Conservation (phyloP, 2,888 invertebrate genomes). For the Cerceris ruficornis region DNA sequence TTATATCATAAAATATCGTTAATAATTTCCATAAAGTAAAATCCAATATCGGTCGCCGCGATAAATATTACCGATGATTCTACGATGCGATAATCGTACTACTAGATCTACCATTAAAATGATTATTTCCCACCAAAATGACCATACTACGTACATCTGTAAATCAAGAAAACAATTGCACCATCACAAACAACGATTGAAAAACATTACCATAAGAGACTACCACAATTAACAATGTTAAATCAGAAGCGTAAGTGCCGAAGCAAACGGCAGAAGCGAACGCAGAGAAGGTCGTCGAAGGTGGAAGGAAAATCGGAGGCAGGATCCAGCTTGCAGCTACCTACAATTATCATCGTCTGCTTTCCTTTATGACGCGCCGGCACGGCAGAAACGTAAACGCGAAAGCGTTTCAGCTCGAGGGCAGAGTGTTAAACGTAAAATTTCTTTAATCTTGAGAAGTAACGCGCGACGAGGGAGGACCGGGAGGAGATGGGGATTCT, state of each 20-base stretch:
- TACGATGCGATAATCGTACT: too few relatives aligned
- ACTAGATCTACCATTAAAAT: too few relatives aligned
- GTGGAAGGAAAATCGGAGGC: neutral
- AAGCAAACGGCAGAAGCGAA: neutral
- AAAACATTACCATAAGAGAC: too few relatives aligned
- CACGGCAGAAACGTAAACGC: constrained; percentile 30
- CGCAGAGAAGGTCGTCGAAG: neutral
- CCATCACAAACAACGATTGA: too few relatives aligned
- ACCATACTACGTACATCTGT: too few relatives aligned
- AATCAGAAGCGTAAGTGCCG: neutral
- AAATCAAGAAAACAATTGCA: too few relatives aligned
- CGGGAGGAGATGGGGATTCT: constrained; percentile 46
- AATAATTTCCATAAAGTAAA: neutral
- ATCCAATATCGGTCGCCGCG: too few relatives aligned
- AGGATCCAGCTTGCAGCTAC: neutral
- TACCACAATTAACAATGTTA: neutral
- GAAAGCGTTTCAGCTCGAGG: constrained; percentile 23
- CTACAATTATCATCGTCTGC: constrained; percentile 29
- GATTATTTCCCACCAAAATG: too few relatives aligned
- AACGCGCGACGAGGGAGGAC: constrained; percentile 24
- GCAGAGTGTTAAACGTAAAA: constrained; percentile 39
- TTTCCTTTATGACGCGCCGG: constrained; percentile 15
- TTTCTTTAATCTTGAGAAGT: constrained; percentile 58
- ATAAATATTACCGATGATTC: too few relatives aligned
- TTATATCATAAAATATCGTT: neutral